phyloP scores from a whole-genome alignment of 2,888 invertebrate genomes.

The Macrosoma leucophasiata region DNA sequence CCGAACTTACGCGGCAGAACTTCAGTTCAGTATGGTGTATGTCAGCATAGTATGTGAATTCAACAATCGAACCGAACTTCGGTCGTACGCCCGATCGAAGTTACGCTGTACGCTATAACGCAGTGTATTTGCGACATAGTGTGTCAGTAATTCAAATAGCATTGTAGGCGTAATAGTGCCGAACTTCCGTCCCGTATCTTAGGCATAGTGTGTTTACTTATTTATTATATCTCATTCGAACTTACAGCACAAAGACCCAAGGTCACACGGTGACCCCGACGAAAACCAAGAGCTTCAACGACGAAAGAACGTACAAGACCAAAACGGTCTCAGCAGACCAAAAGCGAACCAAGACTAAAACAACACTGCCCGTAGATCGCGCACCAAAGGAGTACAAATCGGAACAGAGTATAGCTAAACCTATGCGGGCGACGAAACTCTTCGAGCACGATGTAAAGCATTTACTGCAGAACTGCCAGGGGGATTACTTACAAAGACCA shows the following conservation, averaged over 20 bases:
- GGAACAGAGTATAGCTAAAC: slow-evolving; percentile 50
- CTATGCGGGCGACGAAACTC: slow-evolving; percentile 45
- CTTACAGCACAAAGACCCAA: slow-evolving; percentile 44
- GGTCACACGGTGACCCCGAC: slow-evolving; percentile 35
- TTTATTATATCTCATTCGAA: too few relatives aligned
- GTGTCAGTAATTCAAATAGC: too few relatives aligned
- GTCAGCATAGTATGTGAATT: too few relatives aligned
- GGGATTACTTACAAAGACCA: slow-evolving; percentile 43
- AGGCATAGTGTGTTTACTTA: too few relatives aligned
- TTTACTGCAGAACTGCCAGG: slow-evolving; percentile 29
- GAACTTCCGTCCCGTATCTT: too few relatives aligned
- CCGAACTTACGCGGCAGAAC: too few relatives aligned
- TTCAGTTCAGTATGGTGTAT: too few relatives aligned
- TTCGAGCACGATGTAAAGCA: slow-evolving; percentile 48
- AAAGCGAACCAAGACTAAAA: slow-evolving; percentile 38
- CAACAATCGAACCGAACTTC: too few relatives aligned
- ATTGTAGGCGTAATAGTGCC: too few relatives aligned
- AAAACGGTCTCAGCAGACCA: slow-evolving; percentile 52
- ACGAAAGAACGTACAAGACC: slow-evolving; percentile 35
- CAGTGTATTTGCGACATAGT: too few relatives aligned
- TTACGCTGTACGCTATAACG: too few relatives aligned
- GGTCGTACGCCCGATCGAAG: too few relatives aligned
- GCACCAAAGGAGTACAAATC: slow-evolving; percentile 53
- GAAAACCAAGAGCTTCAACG: slow-evolving; percentile 51
- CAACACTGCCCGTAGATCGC: slow-evolving; percentile 30